A percentile compares a stretch with the other conserved stretches of the same genome.
phyloP scores from a whole-genome alignment of 2,797 vertebrate genomes.

The Sphenopsis melanotis region DNA sequence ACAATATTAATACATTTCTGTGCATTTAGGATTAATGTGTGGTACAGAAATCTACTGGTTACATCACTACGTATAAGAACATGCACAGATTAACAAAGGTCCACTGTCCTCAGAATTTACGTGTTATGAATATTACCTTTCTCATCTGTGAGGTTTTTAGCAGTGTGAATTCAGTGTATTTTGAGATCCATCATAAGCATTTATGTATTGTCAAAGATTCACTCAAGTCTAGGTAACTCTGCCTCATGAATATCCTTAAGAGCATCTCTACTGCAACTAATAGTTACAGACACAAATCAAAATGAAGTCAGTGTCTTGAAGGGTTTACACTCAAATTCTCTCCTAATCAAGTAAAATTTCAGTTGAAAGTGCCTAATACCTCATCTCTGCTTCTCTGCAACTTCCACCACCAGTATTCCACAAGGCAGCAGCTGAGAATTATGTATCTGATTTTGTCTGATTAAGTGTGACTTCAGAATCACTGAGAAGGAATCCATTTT shows the following conservation, averaged over 20 bases:
- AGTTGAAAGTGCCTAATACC: neutral
- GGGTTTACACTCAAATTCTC: neutral
- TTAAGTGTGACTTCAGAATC: conserved; percentile 29
- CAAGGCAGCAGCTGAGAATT: neutral
- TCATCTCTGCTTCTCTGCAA: neutral
- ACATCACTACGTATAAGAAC: neutral
- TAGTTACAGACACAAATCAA: neutral
- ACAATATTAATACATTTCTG: neutral
- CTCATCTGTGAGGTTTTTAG: neutral
- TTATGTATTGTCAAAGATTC: neutral
- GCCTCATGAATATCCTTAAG: neutral
- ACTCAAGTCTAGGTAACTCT: neutral
- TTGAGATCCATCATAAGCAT: neutral
- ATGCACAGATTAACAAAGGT: neutral
- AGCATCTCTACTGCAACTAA: neutral
- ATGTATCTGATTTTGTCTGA: neutral
- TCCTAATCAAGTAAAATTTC: neutral
- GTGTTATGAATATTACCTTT: neutral
- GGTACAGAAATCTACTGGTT: neutral
- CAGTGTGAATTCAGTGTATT: neutral
- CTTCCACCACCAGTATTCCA: neutral
- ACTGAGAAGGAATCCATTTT: conserved; percentile 42
- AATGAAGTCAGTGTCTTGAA: neutral
- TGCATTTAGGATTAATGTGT: neutral
- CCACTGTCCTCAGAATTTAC: neutral